Base-by-base conservation (phyloP, 2,797 vertebrate genomes). In the Channa striata region DNA sequence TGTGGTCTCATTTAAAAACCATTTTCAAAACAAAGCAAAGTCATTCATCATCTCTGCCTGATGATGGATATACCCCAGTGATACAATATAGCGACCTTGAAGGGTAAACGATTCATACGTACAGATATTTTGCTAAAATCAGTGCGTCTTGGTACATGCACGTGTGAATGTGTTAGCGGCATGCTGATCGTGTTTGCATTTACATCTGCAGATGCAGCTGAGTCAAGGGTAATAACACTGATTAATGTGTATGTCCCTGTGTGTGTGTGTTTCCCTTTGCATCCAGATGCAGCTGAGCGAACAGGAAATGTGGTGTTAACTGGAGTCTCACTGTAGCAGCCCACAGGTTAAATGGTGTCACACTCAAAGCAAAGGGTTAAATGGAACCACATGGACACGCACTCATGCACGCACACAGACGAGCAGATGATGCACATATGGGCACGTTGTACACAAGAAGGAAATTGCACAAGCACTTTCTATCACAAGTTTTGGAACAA, bases 311-410 rank as follows among this genome's bases (percentile, higher is more conserved):
- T 73, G 86, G 82, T 85, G 84, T 91, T 89, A 93, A 90, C 76
- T 79, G 60, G 77, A 89, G 85, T 87, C 86, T 86, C 78, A 59
- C 79, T 85, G 72, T 80, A 82, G 82, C 48, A 40, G 85, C 83
- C 73, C 53, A 78, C 71, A 63, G 90, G 89, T 93, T 90, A 91
- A 92, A 90, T 72, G 86, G 88, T 87, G 86, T 91, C 87, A 89
- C 76, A 83, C 64, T 93, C 86, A 86, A 91, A 89, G 85, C 80
- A 89, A 85, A 77, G 82, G 90, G 90, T 92, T 92, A 92, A 94
- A 88, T 64, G 82, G 80, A 90, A 88, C 82, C 91, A 93, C 74
- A 89, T 91, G 86, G 70, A 68, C n/a, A 20, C 39, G 52, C 47
- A 54, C 66, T 46, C 50, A 63, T 37, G 68, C 42, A 49, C 56